Percentiles rank a stretch among this genome's conserved stretches.
Conservation (phyloP, 2,888 invertebrate species). For the Hipparchia sbordonii region DNA sequence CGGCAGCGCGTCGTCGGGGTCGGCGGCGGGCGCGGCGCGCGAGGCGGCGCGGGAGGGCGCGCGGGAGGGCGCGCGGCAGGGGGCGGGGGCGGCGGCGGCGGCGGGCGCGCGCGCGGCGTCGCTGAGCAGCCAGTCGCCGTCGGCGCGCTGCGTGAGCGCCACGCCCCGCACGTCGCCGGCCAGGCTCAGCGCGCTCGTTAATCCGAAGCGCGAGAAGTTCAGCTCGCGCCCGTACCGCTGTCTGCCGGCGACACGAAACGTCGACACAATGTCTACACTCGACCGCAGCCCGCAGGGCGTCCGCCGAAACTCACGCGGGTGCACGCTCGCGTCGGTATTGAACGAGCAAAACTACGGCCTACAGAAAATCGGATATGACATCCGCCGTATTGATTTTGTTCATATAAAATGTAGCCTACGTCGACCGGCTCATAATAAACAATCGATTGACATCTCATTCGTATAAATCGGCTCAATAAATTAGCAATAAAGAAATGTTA, state of each 20-base stretch:
- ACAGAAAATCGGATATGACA: no score
- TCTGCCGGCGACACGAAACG: conserved; percentile 43
- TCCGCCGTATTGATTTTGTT: no score
- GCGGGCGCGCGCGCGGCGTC: conserved; percentile 31
- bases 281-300: no score
- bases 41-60: conserved; percentile 1
- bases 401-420: no score
- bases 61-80: conserved; percentile 19
- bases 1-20: conserved; percentile 58
- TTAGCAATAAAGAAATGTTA: no score
- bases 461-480: no score
- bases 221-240: conserved; percentile 62
- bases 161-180: conserved; percentile 49
- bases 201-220: conserved; percentile 59
- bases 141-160: conserved; percentile 8
- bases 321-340: no score
- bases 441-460: no score
- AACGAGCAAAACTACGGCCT: no score
- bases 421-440: no score
- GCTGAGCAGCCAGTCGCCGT: neutral
- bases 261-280: no score
- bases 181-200: conserved; percentile 60
- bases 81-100: conserved; percentile 25
- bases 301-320: no score
- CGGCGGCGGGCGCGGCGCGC: conserved; percentile 29